Evolutionary conservation across 2,888 invertebrate species (phyloP).

Genomic region (Muscina levida): DNA sequence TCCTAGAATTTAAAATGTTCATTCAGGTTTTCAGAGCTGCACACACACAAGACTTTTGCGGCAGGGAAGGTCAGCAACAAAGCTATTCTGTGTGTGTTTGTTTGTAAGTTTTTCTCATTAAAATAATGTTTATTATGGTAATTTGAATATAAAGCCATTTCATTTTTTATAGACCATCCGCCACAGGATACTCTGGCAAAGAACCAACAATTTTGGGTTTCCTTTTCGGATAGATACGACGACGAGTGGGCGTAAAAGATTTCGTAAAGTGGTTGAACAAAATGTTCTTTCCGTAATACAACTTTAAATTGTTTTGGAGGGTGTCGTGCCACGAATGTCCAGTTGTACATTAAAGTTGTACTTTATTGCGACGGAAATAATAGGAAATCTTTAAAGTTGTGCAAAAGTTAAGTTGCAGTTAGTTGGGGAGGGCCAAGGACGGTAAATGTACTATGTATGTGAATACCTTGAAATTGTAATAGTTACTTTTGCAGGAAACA

Average conservation of each 20-base stretch:
- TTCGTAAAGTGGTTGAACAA: conserved; percentile 15
- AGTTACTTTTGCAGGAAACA: no score
- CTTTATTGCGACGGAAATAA: no score
- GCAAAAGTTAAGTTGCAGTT: no score
- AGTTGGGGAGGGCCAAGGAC: no score
- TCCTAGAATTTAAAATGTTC: neutral
- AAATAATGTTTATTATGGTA: conserved; percentile 36
- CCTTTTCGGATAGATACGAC: neutral
- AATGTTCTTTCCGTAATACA: neutral
- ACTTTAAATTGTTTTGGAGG: no score
- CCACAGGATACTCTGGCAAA: neutral
- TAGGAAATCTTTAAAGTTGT: no score
- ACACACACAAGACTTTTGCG: no score
- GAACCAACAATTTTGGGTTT: neutral
- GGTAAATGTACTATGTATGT: no score
- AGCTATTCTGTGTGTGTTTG: neutral
- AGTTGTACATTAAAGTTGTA: no score
- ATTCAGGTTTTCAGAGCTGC: neutral
- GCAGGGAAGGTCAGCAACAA: no score
- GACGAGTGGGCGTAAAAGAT: neutral
- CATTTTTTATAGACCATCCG: conserved; percentile 9
- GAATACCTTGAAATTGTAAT: no score
- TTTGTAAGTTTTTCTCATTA: conserved; percentile 32
- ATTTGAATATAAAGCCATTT: conserved; percentile 26
- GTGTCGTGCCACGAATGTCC: no score